phyloP scores from a whole-genome alignment of 1,140 invertebrate genomes.

The Aphelinus certus region DNA sequence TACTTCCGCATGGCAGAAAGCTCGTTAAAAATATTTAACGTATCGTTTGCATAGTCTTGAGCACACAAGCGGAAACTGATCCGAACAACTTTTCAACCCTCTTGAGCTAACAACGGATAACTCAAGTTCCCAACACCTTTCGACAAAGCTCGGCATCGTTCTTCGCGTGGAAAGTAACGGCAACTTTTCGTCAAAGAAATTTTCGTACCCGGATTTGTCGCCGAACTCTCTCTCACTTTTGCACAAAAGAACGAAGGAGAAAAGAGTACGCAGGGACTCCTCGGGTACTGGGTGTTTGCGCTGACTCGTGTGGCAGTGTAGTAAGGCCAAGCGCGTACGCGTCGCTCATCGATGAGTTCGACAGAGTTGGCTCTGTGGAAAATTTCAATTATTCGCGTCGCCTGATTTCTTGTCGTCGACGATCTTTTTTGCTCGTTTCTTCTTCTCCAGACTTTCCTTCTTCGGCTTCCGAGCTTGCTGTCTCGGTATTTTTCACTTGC shows the following conservation, averaged over 20 bases:
- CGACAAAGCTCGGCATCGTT: no score
- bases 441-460: slow-evolving; percentile 28
- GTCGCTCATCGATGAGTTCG: slow-evolving; percentile 40
- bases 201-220: background rate
- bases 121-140: no score
- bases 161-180: background rate
- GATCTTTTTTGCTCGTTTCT: slow-evolving; percentile 43
- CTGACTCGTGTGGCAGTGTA: slow-evolving; percentile 44
- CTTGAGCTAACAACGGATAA: no score
- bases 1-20: no score
- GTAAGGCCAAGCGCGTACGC: slow-evolving; percentile 48
- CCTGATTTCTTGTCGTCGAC: slow-evolving; percentile 48
- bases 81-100: no score
- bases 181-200: slow-evolving; percentile 2
- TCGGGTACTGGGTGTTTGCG: slow-evolving; percentile 47
- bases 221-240: background rate
- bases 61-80: no score
- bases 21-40: no score
- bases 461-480: slow-evolving; percentile 37
- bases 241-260: no score
- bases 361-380: slow-evolving; percentile 52
- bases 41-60: no score
- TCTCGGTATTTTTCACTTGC: slow-evolving; percentile 44
- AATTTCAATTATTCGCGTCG: slow-evolving; percentile 61
- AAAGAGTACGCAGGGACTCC: background rate